Base-by-base conservation (phyloP, 2,888 invertebrate species). In the Orthonevra nobilis region DNA sequence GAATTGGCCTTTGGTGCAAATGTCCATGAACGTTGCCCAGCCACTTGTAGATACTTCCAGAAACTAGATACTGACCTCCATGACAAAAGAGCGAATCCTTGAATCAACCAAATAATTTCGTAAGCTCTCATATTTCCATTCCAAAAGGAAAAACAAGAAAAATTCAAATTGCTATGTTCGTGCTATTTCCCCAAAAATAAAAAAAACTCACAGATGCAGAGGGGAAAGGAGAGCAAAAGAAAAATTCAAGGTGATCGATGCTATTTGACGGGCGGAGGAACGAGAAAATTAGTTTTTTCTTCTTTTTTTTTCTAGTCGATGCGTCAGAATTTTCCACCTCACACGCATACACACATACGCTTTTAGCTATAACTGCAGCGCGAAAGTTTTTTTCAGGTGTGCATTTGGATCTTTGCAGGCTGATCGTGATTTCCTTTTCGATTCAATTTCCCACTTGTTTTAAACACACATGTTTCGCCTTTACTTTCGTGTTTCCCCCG, bases 71-170 rank as follows among this genome's bases (percentile, higher is more conserved):
- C 77, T 77, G 72, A 77, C 77, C 77, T 72, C 72, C 32, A 56
- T 61, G 12, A 14, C 44, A 20, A 17, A 17, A 6, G 38, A 70
- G 38, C 38, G n/a, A 19, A 17, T 72, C 42, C 63, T 44, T 32
- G 32, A 46, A 20, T 28, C 52, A 42, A 63, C 50, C 6, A 5
- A 50, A 26, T 26, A 28, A 74, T 66, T 72, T 64, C 58, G 64
- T 61, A 72, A 73, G 81, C 82, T 84, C 86, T 86, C 86, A 86
- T 86, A 86, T 86, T 86, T 86, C 87, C 86, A 86, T 84, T 79
- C 70, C 81, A 83, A 83, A 83, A 83, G 82, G 83, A 84, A 83
- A 81, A 75, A 40, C 81, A n/a, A 75, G 74, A 81, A 75, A 64
- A 72, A 82, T 23, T 23, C 23, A 6, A 20, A 26, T 17, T 19